phyloP scores from a whole-genome alignment of 2,113 vertebrate species.

The Laticauda colubrina region DNA sequence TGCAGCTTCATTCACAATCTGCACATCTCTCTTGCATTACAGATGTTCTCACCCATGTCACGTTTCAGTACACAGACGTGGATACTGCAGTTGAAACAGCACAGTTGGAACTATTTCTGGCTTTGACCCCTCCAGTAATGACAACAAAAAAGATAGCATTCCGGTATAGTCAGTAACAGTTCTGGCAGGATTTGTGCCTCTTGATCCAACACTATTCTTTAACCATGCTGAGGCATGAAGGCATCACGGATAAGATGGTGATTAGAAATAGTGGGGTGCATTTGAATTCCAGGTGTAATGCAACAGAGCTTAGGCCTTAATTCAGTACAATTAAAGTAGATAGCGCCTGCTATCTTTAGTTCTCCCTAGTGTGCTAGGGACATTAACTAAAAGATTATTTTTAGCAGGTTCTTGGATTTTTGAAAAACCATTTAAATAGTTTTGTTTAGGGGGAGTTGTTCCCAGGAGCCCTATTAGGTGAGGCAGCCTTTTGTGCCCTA shows the following conservation, averaged over 20 bases:
- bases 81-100: not conserved
- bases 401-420: not conserved
- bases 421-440: constrained; percentile 1
- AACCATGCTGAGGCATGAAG: not conserved
- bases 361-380: not conserved
- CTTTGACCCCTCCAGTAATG: not conserved
- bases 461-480: constrained; percentile 22
- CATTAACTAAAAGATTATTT: constrained; percentile 13
- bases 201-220: not conserved
- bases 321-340: not conserved
- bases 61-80: not conserved
- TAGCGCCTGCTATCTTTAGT: not conserved
- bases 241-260: not conserved
- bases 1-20: not conserved
- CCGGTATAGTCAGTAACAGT: not conserved
- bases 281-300: not conserved
- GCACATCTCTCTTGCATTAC: not conserved
- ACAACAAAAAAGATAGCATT: not conserved
- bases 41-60: not conserved
- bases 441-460: not conserved
- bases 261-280: not conserved
- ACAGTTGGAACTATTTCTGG: not conserved
- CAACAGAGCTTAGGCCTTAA: not conserved
- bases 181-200: not conserved
- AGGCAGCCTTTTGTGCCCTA: not conserved